These are phyloP conservation scores for Passerina amoena DNA, from an alignment of 2,113 vertebrate genomes.

Conservation along the genomic window DNA sequence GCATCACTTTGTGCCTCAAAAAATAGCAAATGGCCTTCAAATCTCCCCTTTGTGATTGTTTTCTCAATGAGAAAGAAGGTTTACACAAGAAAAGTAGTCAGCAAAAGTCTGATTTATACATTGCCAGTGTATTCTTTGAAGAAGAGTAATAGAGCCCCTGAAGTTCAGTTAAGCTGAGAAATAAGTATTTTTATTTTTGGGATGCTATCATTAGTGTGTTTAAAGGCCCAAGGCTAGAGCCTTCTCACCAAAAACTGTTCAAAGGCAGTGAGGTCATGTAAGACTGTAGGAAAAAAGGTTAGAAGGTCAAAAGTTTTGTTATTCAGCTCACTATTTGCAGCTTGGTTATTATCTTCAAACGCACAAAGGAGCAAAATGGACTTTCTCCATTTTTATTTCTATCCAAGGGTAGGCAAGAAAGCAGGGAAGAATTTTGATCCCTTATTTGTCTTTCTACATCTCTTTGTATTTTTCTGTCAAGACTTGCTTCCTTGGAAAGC, in stretches of 20 bases:
- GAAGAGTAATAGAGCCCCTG: background rate
- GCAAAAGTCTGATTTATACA: background rate
- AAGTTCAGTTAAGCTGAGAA: background rate
- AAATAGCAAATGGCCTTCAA: background rate
- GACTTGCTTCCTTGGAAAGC: background rate
- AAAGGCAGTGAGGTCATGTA: accelerated
- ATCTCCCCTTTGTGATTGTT: background rate
- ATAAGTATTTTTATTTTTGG: background rate
- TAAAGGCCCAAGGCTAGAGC: background rate
- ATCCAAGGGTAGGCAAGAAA: background rate
- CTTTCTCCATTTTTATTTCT: background rate
- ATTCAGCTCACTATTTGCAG: background rate
- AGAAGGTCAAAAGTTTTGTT: background rate
- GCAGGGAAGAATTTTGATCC: background rate
- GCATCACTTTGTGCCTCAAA: background rate
- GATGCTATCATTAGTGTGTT: background rate
- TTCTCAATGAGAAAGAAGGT: background rate
- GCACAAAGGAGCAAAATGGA: background rate
- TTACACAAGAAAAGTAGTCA: background rate
- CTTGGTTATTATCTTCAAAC: background rate
- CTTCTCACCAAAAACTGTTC: background rate
- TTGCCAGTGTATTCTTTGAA: background rate
- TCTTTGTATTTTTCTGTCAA: background rate
- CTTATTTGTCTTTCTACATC: background rate
- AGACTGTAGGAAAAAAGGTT: background rate